Conservation (phyloP, 1,140 invertebrate genomes). For the Heterodera carotae region DNA sequence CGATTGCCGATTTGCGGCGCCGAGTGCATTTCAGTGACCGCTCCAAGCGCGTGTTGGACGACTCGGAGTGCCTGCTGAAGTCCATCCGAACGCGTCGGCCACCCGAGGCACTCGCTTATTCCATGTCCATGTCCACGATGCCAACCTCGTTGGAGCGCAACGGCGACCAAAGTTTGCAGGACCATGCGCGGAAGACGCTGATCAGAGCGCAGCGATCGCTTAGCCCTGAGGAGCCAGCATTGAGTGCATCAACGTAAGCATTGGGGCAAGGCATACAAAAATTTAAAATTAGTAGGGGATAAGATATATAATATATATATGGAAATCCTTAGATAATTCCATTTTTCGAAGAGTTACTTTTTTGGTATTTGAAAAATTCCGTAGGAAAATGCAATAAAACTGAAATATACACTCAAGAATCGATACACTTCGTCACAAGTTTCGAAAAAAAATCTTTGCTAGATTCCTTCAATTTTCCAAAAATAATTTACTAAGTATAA, state of each 20-base stretch:
- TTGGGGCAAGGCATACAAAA: neutral
- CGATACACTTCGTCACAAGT: no score
- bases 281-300: neutral
- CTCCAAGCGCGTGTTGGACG: slow-evolving; percentile 13
- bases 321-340: no score
- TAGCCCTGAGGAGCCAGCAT: slow-evolving; percentile 10
- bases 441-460: no score
- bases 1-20: slow-evolving; percentile 8
- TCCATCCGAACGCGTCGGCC: slow-evolving; percentile 22
- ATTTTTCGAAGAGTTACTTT: no score
- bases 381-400: no score
- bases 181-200: slow-evolving; percentile 19
- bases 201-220: slow-evolving; percentile 9
- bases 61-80: slow-evolving; percentile 23
- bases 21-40: slow-evolving; percentile 27
- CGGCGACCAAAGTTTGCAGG: slow-evolving; percentile 24
- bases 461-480: no score
- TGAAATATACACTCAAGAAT: no score
- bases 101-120: neutral
- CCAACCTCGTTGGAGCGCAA: slow-evolving; percentile 15
- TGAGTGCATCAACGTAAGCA: slow-evolving; percentile 25
- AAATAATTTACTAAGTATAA: no score
- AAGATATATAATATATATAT: no score
- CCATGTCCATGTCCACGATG: slow-evolving; percentile 8
- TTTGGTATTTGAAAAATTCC: no score